These are phyloP conservation scores for Kryptolebias marmoratus DNA, from an alignment of 2,113 vertebrate species.

Conservation along the genomic window DNA sequence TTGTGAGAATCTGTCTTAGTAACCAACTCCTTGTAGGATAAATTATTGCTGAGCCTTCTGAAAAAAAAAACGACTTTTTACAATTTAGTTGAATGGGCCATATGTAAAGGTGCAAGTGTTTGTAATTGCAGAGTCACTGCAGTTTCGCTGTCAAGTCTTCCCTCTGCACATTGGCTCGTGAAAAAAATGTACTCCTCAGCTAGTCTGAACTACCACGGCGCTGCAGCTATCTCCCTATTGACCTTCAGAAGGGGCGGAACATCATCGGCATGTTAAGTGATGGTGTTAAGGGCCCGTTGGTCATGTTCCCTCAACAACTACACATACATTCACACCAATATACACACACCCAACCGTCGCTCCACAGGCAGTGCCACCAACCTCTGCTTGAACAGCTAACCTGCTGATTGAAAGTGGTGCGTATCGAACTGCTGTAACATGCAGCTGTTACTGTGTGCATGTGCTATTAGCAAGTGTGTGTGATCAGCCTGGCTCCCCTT, in stretches of 20 bases:
- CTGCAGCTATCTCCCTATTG: constrained; percentile 9
- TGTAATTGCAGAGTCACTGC: not conserved
- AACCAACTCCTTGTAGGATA: not conserved
- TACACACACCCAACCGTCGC: constrained; percentile 15
- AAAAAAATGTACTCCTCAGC: not conserved
- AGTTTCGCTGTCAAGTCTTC: not conserved
- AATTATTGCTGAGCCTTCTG: not conserved
- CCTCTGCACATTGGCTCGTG: not conserved
- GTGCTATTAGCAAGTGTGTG: constrained; percentile 33
- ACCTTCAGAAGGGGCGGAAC: constrained; percentile 28
- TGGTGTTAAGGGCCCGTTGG: constrained; percentile 50
- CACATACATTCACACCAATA: not conserved
- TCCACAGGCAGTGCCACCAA: constrained; percentile 35
- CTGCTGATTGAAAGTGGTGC: constrained; percentile 55
- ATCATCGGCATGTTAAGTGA: constrained; percentile 63
- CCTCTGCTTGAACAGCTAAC: constrained; percentile 32
- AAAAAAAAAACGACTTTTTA: too few relatives aligned
- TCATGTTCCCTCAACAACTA: constrained; percentile 24
- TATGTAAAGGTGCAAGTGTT: not conserved
- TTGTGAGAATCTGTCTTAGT: not conserved
- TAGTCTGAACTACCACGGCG: not conserved
- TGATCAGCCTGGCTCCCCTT: constrained; percentile 35
- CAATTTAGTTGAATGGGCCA: too few relatives aligned
- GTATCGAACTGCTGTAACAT: constrained; percentile 49
- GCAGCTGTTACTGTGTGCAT: constrained; percentile 21